A percentile compares a stretch with the other conserved stretches of the same genome.
Conservation (phyloP, 1,140 invertebrate genomes). For the Colletes gigas region DNA sequence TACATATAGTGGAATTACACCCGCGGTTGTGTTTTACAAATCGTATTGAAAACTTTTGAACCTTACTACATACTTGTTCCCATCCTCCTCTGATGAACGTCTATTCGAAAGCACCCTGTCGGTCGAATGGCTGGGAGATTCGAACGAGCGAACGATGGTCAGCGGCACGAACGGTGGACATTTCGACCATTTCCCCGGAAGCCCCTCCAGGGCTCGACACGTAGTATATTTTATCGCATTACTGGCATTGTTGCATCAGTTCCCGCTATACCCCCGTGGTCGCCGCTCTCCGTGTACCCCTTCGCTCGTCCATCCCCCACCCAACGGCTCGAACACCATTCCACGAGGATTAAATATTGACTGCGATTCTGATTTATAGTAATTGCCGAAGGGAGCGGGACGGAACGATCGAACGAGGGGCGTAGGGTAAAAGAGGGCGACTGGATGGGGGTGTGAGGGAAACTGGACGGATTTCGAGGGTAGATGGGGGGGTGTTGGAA, state of each 20-base stretch:
- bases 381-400: conserved; percentile 73
- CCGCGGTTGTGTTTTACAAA: too few relatives aligned
- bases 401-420: conserved; percentile 57
- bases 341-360: conserved; percentile 80
- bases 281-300: conserved; percentile 49
- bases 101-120: conserved; percentile 48
- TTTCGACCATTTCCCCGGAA: conserved; percentile 56
- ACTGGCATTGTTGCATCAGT: conserved; percentile 76
- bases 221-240: conserved; percentile 77
- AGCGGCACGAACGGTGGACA: conserved; percentile 61
- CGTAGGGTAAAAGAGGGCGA: conserved; percentile 54
- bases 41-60: too few relatives aligned
- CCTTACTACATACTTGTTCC: conserved; percentile 27
- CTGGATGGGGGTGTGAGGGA: conserved; percentile 54
- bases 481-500: conserved; percentile 30
- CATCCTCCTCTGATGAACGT: conserved; percentile 50
- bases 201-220: conserved; percentile 41
- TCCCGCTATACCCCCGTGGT: conserved; percentile 55
- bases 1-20: too few relatives aligned
- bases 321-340: conserved; percentile 72
- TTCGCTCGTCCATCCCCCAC: conserved; percentile 33
- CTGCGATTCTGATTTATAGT: conserved; percentile 81
- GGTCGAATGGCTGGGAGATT: conserved; percentile 42
- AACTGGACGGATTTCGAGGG: conserved; percentile 52
- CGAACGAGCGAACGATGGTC: conserved; percentile 52